Percentiles rank a stretch among this genome's conserved stretches.
Conservation (phyloP, 1,140 invertebrate species). For the Tribolium castaneum region DNA sequence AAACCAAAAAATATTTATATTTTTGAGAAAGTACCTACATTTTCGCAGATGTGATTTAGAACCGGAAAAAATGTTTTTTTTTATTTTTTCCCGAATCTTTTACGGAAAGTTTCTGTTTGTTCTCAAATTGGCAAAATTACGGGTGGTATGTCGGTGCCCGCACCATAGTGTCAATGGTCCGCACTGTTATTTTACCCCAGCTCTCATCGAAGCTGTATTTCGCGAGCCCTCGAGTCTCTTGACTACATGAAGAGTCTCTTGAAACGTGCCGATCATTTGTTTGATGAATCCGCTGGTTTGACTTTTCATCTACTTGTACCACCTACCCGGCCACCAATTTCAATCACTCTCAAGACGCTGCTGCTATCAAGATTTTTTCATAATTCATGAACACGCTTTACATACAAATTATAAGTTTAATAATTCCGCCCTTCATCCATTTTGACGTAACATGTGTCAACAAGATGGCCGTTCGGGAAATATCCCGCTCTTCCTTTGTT, state of each 20-base stretch:
- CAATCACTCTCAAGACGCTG: neutral
- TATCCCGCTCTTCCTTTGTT: conserved; percentile 50
- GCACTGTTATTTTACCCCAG: conserved; percentile 50
- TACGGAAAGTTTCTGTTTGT: neutral
- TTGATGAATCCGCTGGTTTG: conserved; percentile 54
- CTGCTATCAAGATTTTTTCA: neutral
- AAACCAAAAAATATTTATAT: too few species aligned
- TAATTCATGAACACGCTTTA: conserved; percentile 34
- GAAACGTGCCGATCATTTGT: conserved; percentile 58
- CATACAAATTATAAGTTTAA: conserved; percentile 32
- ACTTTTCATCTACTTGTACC: conserved; percentile 49
- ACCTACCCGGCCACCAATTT: conserved; percentile 41
- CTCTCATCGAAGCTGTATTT: conserved; percentile 41
- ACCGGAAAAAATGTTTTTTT: neutral
- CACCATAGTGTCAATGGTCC: conserved; percentile 17
- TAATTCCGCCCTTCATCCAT: conserved; percentile 35
- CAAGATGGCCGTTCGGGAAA: conserved; percentile 49
- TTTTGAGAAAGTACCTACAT: too few species aligned
- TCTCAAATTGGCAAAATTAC: neutral
- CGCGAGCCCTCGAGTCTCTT: conserved; percentile 52
- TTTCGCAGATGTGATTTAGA: too few species aligned
- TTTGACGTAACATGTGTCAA: conserved; percentile 45
- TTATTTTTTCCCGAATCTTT: neutral
- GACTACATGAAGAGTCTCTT: conserved; percentile 56
- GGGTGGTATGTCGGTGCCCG: conserved; percentile 11